These are phyloP conservation scores for Tuta absoluta DNA, from an alignment of 2,888 invertebrate species.

Conservation along the genomic window DNA sequence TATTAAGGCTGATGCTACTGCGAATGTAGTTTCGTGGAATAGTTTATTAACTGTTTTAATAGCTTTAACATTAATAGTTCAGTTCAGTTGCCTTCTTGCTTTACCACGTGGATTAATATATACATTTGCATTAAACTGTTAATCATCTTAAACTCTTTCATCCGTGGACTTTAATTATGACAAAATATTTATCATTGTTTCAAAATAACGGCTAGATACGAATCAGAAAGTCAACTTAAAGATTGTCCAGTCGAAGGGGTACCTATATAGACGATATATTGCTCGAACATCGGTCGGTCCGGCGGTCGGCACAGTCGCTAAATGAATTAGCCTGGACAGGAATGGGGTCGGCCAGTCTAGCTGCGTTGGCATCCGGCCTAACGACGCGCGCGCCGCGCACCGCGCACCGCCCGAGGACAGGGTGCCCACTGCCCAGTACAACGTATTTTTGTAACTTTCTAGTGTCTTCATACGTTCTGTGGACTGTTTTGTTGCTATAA, in stretches of 20 bases:
- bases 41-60: constrained; percentile 8
- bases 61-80: neutral
- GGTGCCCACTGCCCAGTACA: neutral
- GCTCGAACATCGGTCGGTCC: constrained; percentile 41
- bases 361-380: constrained; percentile 80
- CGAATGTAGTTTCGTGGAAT: neutral
- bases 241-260: neutral
- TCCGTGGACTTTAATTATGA: too few species aligned
- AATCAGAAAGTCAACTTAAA: neutral
- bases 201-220: neutral
- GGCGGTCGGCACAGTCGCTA: constrained; percentile 68
- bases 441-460: neutral
- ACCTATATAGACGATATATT: neutral
- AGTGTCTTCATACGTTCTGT: neutral
- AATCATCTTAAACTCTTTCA: too few species aligned
- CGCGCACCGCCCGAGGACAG: constrained; percentile 43
- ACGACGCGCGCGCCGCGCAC: constrained; percentile 57
- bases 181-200: too few species aligned
- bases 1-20: constrained; percentile 4
- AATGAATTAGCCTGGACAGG: constrained; percentile 76
- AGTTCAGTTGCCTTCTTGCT: too few species aligned
- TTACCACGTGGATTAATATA: too few species aligned
- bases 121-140: too few species aligned
- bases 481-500: neutral
- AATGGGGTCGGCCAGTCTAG: constrained; percentile 80